Conservation (phyloP, 92 coral and sea anemone species). For the Epizoanthus stellaris region DNA sequence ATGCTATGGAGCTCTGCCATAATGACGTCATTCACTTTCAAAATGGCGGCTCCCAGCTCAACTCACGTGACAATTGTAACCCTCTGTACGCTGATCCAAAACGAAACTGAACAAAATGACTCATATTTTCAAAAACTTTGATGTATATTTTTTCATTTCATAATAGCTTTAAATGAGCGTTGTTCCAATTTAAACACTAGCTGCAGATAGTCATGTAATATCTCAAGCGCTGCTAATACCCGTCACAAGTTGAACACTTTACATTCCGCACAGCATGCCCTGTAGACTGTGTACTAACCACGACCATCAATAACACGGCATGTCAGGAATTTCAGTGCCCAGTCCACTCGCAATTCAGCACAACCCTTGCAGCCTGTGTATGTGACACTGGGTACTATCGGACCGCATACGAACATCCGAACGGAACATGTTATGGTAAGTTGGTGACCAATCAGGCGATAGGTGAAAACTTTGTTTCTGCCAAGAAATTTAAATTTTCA, state of each 20-base stretch:
- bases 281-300: background rate
- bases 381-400: constrained; percentile 58
- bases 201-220: background rate
- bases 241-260: background rate
- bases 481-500: too few species aligned
- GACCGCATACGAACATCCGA: background rate
- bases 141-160: too few species aligned
- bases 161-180: too few species aligned
- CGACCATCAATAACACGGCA: constrained; percentile 8
- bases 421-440: constrained; percentile 23
- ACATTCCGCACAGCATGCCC: background rate
- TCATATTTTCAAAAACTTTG: too few species aligned
- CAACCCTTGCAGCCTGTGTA: constrained; percentile 50
- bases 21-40: too few species aligned
- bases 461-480: too few species aligned
- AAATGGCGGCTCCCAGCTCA: too few species aligned
- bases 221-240: background rate
- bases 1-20: too few species aligned
- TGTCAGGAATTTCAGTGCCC: constrained; percentile 65
- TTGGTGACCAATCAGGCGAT: background rate
- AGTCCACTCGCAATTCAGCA: constrained; percentile 45
- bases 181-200: too few species aligned
- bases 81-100: too few species aligned
- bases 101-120: too few species aligned
- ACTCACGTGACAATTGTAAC: too few species aligned